Base-by-base conservation (phyloP, 2,797 vertebrate species). In the Anniella stebbinsi region DNA sequence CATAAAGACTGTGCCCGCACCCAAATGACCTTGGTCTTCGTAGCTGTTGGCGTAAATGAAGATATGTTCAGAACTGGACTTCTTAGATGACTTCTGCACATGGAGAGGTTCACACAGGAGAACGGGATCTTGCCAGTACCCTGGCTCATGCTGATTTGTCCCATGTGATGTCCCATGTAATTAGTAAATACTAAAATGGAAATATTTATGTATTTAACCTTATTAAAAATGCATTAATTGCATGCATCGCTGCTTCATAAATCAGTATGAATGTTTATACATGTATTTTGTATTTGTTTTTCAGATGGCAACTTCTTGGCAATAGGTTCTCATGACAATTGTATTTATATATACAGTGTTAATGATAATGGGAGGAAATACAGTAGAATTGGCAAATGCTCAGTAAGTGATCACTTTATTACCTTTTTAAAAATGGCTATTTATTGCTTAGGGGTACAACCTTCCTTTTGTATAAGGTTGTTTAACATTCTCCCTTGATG, bases 321-420 rank as follows among this genome's bases (percentile, higher is more conserved):
- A 21, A 99, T 99, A n/a, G 99, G 99, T 94, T 99, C 99, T 92
- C 99, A 99, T 41, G 99, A 99, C 98, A 99, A 99, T 97, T 99
- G 98, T 94, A 99, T 99, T 97, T 99, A 99, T 91, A 98, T 99
- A 95, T 99, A 99, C 23, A 98, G 98, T 0, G 98, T 99, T 92
- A 96, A 96, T n/a, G 99, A 99, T 96, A 98, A 97, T 41, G 98
- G 99, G 90, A 98, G 98, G 96, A 99, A 98, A 94, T 99, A 99
- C 96, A 98, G 98, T 5, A 97, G 99, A 87, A 97, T 99, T 72
- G 99, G 99, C 95, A 99, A 99, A 93, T 99, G 99, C 95, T 99
- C 99, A 87, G 99, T 99, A 97, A 98, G 98, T 95, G 33, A 63
- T 8, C 33, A 86, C 38, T 30, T 82, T 15, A 1, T 92, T 92